Base-by-base conservation (phyloP, 2,888 invertebrate genomes). In the Eretmocerus hayati region DNA sequence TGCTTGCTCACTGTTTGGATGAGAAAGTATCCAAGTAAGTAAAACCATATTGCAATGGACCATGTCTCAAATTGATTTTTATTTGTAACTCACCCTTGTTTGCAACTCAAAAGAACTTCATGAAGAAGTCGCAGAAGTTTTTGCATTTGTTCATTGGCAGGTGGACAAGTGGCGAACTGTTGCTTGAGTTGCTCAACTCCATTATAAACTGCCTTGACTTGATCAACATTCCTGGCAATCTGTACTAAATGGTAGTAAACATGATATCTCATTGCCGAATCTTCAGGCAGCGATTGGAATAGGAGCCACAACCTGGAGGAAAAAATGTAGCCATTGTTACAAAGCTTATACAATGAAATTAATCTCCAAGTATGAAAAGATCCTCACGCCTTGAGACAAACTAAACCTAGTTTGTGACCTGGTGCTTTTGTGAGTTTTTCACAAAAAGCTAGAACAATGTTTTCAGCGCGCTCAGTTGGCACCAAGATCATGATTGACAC, bases 401-500 rank as follows among this genome's bases (percentile, higher is more conserved):
- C 84, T 60, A 85, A 75, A 43, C 87, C 87, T 56, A 90, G 75
- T 64, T 89, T 88, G 48, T 81, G 81, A 9, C 84, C 86, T 11
- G 89, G 88, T 4, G 90, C 87, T 74, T 92, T 92, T 22, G 87
- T 84, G 54, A 95, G 77, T 72, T 93, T 90, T 68, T 95, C 92
- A 73, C 93, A 92, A 65, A 95, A 92, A 35, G 90, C 87, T 56
- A 90, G 71, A 58, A 95, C 87, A 59, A 94, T 82, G 65, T 88
- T 89, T 71, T 92, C 90, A 20, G 89, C 89, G 56, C 90, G 81
- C 64, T 91, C 90, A 53, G 85, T 76, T 9, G 91, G 88, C 60
- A 88, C 89, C 60, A 87, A 81, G 51, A 95, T 88, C 81, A 96
- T 85, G 58, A 97, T 88, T 5, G 95, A 95, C 4, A 95, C 93